Evolutionary conservation across 2,888 invertebrate species (phyloP).

Genomic region (Gari tellinella): DNA sequence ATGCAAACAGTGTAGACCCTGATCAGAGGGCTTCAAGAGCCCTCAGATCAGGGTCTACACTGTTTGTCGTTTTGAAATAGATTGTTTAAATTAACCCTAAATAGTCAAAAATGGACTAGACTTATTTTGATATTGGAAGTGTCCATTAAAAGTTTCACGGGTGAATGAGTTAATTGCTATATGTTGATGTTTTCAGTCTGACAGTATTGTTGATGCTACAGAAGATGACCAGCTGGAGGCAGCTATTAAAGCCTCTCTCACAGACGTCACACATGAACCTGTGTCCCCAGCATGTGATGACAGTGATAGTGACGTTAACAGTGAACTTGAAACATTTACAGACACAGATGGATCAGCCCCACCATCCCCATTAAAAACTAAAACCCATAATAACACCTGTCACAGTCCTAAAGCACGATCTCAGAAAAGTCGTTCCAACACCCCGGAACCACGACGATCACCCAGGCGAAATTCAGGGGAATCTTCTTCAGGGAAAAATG

Average conservation of each 20-base stretch:
- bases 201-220: constrained; percentile 80
- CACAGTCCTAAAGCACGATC: constrained; percentile 14
- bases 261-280: constrained; percentile 37
- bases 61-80: too few species aligned
- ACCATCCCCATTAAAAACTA: constrained; percentile 50
- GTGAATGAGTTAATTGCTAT: too few species aligned
- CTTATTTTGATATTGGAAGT: too few species aligned
- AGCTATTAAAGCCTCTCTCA: constrained; percentile 85
- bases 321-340: constrained; percentile 84
- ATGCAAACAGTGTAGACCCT: too few species aligned
- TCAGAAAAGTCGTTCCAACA: constrained; percentile 31
- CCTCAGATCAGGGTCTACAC: too few species aligned
- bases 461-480: constrained; percentile 9
- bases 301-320: constrained; percentile 64
- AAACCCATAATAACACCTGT: constrained; percentile 28
- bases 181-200: too few species aligned
- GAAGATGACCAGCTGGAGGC: constrained; percentile 85
- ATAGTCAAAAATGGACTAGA: too few species aligned
- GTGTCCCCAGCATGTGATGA: constrained; percentile 27
- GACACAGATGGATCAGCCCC: constrained; percentile 78
- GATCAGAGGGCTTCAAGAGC: too few species aligned
- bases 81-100: too few species aligned
- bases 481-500: not conserved
- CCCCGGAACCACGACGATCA: constrained; percentile 6
- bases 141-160: too few species aligned